Conservation (phyloP, 2,888 invertebrate genomes). For the Idaea dimidiata region DNA sequence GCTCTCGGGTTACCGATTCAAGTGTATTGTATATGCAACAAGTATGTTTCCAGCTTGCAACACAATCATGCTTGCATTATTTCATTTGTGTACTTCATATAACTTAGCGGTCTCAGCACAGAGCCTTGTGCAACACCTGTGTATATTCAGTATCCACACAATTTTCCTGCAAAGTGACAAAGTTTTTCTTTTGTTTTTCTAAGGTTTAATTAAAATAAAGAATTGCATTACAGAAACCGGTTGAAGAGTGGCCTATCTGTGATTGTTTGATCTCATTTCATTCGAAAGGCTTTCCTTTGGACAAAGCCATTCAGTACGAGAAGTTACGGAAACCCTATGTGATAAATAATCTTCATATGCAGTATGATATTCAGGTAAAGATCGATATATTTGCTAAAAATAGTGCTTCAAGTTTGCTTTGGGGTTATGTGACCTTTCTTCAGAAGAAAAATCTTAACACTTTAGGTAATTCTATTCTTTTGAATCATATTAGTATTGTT, state of each 20-base stretch:
- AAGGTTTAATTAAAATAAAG: background rate
- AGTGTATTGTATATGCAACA: slow-evolving; percentile 19
- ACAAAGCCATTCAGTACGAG: slow-evolving; percentile 98
- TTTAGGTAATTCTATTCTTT: background rate
- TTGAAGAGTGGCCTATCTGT: slow-evolving; percentile 98
- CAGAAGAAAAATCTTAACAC: background rate
- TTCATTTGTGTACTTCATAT: slow-evolving; percentile 15
- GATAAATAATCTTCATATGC: slow-evolving; percentile 99
- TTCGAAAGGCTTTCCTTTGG: slow-evolving; percentile 98
- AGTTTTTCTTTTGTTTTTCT: background rate
- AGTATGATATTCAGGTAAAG: slow-evolving; percentile 95
- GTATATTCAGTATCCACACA: slow-evolving; percentile 5
- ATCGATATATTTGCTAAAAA: slow-evolving; percentile 19
- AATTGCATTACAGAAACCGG: slow-evolving; percentile 85
- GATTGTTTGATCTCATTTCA: slow-evolving; percentile 99
- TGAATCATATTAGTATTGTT: slow-evolving; percentile 20
- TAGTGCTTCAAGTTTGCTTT: too few relatives aligned
- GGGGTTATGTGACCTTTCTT: too few relatives aligned
- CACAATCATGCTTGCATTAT: slow-evolving; percentile 11
- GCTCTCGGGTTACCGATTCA: slow-evolving; percentile 45
- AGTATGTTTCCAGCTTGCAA: slow-evolving; percentile 4
- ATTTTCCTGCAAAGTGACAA: slow-evolving; percentile 6
- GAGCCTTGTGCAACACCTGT: slow-evolving; percentile 22
- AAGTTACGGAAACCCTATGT: slow-evolving; percentile 96
- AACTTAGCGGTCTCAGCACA: slow-evolving; percentile 18